Evolutionary conservation across 2,797 vertebrate species (phyloP).

Genomic region (Otolemur crassicaudatus): DNA sequence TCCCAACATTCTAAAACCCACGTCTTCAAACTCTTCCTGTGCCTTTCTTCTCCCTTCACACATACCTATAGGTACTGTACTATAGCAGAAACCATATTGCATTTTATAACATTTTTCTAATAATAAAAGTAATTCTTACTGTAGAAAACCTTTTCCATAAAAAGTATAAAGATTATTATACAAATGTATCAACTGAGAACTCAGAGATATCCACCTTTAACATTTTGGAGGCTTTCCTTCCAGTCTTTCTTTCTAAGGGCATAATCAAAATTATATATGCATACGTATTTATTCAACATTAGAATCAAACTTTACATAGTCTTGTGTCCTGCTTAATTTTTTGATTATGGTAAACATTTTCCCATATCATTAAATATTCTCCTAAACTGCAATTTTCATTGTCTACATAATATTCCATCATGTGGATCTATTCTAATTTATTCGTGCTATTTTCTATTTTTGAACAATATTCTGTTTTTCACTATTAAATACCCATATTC

Average conservation of each 20-base stretch:
- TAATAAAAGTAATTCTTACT: conserved; percentile 9
- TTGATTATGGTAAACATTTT: not conserved
- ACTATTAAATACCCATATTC: not conserved
- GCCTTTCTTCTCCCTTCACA: not conserved
- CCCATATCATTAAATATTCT: not conserved
- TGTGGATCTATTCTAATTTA: not conserved
- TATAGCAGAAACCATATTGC: not conserved
- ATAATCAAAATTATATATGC: not conserved
- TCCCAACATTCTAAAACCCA: not conserved
- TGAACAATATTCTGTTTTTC: not conserved
- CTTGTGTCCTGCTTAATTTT: not conserved
- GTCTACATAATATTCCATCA: not conserved
- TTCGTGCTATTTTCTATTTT: not conserved
- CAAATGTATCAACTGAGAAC: not conserved
- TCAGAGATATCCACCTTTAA: not conserved
- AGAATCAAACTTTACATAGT: not conserved
- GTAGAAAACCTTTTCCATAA: not conserved
- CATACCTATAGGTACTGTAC: not conserved
- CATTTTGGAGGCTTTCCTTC: not conserved
- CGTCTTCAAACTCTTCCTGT: not conserved
- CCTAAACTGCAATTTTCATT: not conserved
- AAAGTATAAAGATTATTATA: not conserved
- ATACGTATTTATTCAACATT: not conserved
- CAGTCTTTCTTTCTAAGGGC: not conserved
- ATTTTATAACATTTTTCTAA: not conserved